These are phyloP conservation scores for Drosophila kikkawai DNA, from an alignment of 1,140 invertebrate species.

Conservation along the genomic window DNA sequence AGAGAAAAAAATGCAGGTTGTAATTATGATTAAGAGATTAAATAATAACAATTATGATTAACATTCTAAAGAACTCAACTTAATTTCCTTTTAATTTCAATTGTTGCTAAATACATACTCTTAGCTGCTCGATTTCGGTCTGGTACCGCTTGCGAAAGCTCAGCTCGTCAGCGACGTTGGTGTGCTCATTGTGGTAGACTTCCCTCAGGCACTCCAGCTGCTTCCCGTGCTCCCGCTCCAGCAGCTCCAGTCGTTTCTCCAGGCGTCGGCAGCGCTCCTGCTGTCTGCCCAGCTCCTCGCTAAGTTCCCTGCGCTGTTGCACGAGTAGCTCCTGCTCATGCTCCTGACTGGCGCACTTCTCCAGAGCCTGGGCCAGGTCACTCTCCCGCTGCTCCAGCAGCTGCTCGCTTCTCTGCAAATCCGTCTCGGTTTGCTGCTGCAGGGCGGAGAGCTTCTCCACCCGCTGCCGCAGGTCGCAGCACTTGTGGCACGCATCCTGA, in stretches of 20 bases:
- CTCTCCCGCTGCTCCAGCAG: slow-evolving; percentile 71
- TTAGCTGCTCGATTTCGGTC: slow-evolving; percentile 93
- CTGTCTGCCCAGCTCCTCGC: slow-evolving; percentile 86
- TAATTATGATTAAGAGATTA: neutral
- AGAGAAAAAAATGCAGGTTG: neutral
- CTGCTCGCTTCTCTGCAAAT: slow-evolving; percentile 71
- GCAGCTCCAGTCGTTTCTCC: slow-evolving; percentile 88
- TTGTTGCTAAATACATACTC: slow-evolving; percentile 85
- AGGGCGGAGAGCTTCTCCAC: slow-evolving; percentile 66
- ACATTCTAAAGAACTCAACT: neutral
- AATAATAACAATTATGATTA: neutral
- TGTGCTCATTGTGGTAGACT: slow-evolving; percentile 88
- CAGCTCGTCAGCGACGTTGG: slow-evolving; percentile 86
- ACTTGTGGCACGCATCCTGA: slow-evolving; percentile 85
- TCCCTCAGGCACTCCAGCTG: slow-evolving; percentile 90
- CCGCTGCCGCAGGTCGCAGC: slow-evolving; percentile 79
- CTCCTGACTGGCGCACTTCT: slow-evolving; percentile 73
- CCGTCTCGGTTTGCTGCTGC: slow-evolving; percentile 68
- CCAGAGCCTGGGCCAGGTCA: slow-evolving; percentile 71
- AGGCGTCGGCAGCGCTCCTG: slow-evolving; percentile 89
- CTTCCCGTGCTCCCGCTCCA: slow-evolving; percentile 91
- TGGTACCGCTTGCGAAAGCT: slow-evolving; percentile 92
- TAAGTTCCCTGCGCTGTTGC: slow-evolving; percentile 81
- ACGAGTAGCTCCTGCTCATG: slow-evolving; percentile 71
- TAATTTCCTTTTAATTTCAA: neutral